Evolutionary conservation across 1,140 invertebrate genomes (phyloP), one percentile per base, ranked within the genome.

Genomic region (Mactra quadrangularis): DNA sequence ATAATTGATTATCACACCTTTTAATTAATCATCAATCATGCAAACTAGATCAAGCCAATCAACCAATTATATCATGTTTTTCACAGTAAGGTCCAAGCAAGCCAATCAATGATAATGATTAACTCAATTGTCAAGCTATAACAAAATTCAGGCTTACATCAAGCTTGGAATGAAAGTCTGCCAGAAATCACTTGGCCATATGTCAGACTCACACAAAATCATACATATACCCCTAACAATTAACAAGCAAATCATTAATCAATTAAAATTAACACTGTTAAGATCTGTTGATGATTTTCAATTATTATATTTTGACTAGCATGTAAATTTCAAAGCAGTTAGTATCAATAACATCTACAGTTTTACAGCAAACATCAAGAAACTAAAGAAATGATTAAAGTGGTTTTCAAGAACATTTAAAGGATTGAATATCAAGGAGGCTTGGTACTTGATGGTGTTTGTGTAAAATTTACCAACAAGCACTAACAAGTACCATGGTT

Each of bases 371-470:
- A 45, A 11, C 13, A 45, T 4, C 35, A 64, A 64, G n/a, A n/a
- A n/a, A n/a, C n/a, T n/a, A n/a, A n/a, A n/a, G n/a, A n/a, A n/a
- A n/a, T n/a, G n/a, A n/a, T n/a, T n/a, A n/a, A n/a, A n/a, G n/a
- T n/a, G n/a, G n/a, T n/a, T n/a, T n/a, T n/a, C n/a, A n/a, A n/a
- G n/a, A n/a, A n/a, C n/a, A n/a, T n/a, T n/a, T n/a, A n/a, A n/a
- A n/a, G n/a, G n/a, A n/a, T n/a, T n/a, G n/a, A n/a, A n/a, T n/a
- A n/a, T n/a, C n/a, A n/a, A n/a, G n/a, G n/a, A n/a, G n/a, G n/a
- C 64, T 68, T 68, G 64, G 64, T 50, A 68, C 64, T 47, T 29
- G 64, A 47, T 50, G 47, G 64, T 50, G 64, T 41, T 68, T 29
- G 64, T 68, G 31, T 50, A 27, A 22, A 68, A 47, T 7, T 47